Conservation (phyloP, 1,140 invertebrate species). For the Battus philenor region DNA sequence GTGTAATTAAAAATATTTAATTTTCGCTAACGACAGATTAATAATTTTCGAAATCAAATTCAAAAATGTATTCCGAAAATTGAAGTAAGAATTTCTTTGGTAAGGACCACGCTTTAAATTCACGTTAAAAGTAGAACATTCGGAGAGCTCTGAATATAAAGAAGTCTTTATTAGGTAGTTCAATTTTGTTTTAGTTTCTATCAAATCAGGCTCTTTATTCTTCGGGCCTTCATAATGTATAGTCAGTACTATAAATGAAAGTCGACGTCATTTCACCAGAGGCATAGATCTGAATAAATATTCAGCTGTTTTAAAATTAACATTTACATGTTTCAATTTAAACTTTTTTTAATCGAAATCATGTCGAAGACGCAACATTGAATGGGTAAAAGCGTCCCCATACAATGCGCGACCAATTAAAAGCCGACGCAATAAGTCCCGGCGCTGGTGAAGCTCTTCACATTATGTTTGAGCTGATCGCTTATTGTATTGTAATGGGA, state of each 20-base stretch:
- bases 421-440: slow-evolving; percentile 14
- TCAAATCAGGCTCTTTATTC: neutral
- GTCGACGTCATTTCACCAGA: neutral
- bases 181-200: neutral
- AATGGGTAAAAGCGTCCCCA: slow-evolving; percentile 1
- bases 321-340: too few relatives aligned
- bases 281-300: neutral
- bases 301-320: neutral
- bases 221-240: neutral
- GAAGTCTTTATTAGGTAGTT: too few relatives aligned
- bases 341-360: neutral
- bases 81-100: neutral
- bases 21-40: neutral
- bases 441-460: slow-evolving; percentile 6
- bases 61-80: neutral
- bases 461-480: slow-evolving; percentile 21
- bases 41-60: neutral
- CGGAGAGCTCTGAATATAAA: too few relatives aligned
- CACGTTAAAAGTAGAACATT: neutral
- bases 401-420: slow-evolving; percentile 10
- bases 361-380: neutral
- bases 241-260: neutral
- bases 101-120: neutral
- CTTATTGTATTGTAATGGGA: slow-evolving; percentile 32
- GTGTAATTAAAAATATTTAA: neutral